phyloP scores from a whole-genome alignment of 2,113 vertebrate genomes.

The cattle (Bos taurus) region ARS-UCD2.0 NC_037343.1:75511001-75511500 shows the following conservation, averaged over 20 bases:
- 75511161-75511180: background rate
- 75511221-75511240: background rate
- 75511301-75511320: background rate
- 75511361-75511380: background rate
- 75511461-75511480: background rate
- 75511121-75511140: background rate
- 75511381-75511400: background rate
- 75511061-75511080: background rate
- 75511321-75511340: background rate
- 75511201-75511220: background rate
- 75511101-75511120: background rate
- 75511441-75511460: background rate
- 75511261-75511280: background rate
- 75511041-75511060: background rate
- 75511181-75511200: background rate
- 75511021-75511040: background rate
- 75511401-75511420: background rate
- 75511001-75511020: background rate
- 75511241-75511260: background rate
- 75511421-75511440: background rate
- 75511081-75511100: background rate
- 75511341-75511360: background rate
- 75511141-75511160: background rate
- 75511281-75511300: background rate
- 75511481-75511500: background rate